Base-by-base conservation (phyloP, 2,797 vertebrate species). In the Choloepus didactylus region DNA sequence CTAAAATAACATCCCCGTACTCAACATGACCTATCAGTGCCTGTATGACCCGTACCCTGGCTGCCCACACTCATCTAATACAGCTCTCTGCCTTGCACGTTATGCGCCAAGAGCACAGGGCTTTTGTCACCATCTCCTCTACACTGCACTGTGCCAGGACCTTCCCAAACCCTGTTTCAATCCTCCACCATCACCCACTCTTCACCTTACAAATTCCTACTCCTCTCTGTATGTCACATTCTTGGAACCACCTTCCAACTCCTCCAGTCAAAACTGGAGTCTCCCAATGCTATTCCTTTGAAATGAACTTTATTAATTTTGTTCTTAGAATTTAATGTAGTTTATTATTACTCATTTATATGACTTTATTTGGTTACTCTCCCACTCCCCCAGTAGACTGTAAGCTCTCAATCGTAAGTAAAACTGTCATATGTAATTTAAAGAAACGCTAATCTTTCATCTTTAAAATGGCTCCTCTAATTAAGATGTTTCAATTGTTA, bases 391-490 rank as follows among this genome's bases (percentile, higher is more conserved):
- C 1, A 79, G 23, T 54, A 90, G 29, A 87, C 2, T 72, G 4
- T 44, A 72, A 91, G 5, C 0, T 72, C 41, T 91, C n/a, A 41
- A 75, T 96, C 60, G 64, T 84, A 97, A 92, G 56, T 87, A 87
- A 79, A 85, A 7, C 60, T 70, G 21, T 38, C 60, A 82, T 91
- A 72, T 1, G 25, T 95, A n/a, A 83, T 67, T 59, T 79, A 93
- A 93, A 62, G 96, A 92, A 81, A 69, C 87, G 49, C 72, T 86
- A 81, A 51, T 93, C 86, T 59, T 29, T 72, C 27, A 1, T 9
- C 82, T 97, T 49, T 92, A 95, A 76, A 96, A 4, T 10, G 70
- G 16, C 23, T n/a, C 56, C 72, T 64, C 60, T 87, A 66, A 91
- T 60, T 72, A 38, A 15, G 16, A 95, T 97, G 79, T 96, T 91